Conservation (phyloP, 2,797 vertebrate species). For the Heteromormyrus szaboi region DNA sequence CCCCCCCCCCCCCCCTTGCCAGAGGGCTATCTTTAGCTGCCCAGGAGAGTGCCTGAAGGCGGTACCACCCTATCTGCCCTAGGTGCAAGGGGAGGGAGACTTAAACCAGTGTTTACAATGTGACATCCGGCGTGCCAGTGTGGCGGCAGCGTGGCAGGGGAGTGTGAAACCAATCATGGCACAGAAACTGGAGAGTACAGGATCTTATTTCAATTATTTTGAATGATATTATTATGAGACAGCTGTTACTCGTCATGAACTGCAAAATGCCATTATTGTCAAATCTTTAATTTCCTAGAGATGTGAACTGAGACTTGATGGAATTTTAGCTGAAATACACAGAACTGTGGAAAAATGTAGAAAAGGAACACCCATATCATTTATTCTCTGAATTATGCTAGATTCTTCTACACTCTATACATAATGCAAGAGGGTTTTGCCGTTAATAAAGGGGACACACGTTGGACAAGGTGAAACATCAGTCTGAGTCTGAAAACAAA, state of each 20-base stretch:
- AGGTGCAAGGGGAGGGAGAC: not conserved
- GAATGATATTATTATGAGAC: not conserved
- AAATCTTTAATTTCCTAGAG: not conserved
- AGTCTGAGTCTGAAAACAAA: not conserved
- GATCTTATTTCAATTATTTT: not conserved
- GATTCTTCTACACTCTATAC: not conserved
- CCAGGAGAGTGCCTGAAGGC: not conserved
- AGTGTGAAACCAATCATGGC: not conserved
- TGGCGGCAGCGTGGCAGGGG: not conserved
- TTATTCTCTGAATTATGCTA: not conserved
- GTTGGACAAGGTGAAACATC: not conserved
- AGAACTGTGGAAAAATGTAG: not conserved
- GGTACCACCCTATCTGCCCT: not conserved
- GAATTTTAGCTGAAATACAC: not conserved
- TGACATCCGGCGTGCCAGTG: not conserved
- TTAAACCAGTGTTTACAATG: not conserved
- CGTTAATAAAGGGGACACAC: not conserved
- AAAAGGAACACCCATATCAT: not conserved
- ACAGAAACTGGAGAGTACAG: not conserved
- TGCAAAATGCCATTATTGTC: not conserved
- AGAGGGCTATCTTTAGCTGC: conserved; percentile 19
- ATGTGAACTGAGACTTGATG: not conserved
- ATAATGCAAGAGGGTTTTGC: not conserved
- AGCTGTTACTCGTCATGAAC: not conserved
- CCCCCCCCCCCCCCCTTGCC: too few relatives aligned